phyloP scores from a whole-genome alignment of 1,140 invertebrate species.

The Aphelenchoides besseyi region DNA sequence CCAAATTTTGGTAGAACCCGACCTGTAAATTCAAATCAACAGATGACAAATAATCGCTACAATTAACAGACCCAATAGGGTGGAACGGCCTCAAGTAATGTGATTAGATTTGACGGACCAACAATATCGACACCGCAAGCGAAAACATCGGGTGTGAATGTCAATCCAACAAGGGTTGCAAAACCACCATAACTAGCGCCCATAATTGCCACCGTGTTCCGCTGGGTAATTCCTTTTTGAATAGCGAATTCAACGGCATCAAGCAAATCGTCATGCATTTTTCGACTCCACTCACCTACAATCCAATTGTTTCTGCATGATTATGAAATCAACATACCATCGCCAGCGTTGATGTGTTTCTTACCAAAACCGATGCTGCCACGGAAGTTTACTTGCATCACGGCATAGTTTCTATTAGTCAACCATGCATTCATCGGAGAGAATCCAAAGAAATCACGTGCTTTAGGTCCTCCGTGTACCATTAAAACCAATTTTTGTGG shows the following conservation, averaged over 20 bases:
- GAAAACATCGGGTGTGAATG: conserved; percentile 61
- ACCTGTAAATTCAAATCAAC: conserved; percentile 35
- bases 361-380: conserved; percentile 60
- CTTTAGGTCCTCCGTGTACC: conserved; percentile 60
- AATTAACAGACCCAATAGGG: conserved; percentile 41
- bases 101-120: conserved; percentile 59
- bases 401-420: conserved; percentile 59
- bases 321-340: conserved; percentile 27
- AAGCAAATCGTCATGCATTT: conserved; percentile 61
- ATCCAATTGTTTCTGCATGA: background rate
- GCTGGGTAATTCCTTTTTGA: conserved; percentile 51
- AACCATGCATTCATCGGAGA: conserved; percentile 56
- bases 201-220: conserved; percentile 54
- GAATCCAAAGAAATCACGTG: conserved; percentile 59
- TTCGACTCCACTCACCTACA: conserved; percentile 58
- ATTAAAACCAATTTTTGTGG: conserved; percentile 58
- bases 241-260: conserved; percentile 59
- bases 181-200: conserved; percentile 40
- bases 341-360: conserved; percentile 56
- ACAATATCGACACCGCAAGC: conserved; percentile 62
- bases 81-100: conserved; percentile 57
- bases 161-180: conserved; percentile 60
- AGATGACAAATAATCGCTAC: background rate
- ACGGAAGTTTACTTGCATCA: conserved; percentile 60
- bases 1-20: conserved; percentile 59